phyloP scores from a whole-genome alignment of 2,888 invertebrate genomes.

The Dryomyza anilis region DNA sequence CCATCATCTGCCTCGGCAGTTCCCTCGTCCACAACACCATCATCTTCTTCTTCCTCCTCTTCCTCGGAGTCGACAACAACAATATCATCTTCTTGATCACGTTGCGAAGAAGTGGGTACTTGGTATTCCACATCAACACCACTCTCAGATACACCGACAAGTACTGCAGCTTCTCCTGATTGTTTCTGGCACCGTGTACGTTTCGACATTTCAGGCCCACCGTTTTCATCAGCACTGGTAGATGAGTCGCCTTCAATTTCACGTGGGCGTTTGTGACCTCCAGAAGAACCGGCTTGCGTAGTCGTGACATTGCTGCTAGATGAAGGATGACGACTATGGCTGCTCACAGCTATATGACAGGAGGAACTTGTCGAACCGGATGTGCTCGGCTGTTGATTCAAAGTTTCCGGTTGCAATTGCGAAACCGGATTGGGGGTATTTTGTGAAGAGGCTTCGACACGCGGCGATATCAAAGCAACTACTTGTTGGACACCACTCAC shows the following conservation, averaged over 20 bases:
- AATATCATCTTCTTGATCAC: conserved; percentile 84
- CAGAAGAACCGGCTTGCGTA: conserved; percentile 63
- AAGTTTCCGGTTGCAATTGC: conserved; percentile 52
- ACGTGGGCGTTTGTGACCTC: conserved; percentile 66
- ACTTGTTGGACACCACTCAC: conserved; percentile 65
- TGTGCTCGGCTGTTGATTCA: conserved; percentile 59
- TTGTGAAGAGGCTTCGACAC: conserved; percentile 67
- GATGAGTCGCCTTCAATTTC: conserved; percentile 66
- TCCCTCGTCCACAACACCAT: conserved; percentile 56
- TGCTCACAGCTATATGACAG: conserved; percentile 59
- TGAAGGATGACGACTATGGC: conserved; percentile 62
- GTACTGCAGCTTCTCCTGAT: conserved; percentile 49
- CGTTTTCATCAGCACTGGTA: conserved; percentile 61
- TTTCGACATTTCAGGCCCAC: conserved; percentile 54
- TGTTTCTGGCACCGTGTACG: conserved; percentile 55
- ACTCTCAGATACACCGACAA: conserved; percentile 66
- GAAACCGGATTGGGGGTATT: conserved; percentile 48
- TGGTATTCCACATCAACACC: conserved; percentile 74
- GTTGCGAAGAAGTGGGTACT: conserved; percentile 85
- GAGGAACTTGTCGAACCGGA: conserved; percentile 56
- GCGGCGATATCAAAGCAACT: conserved; percentile 73
- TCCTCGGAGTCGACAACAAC: conserved; percentile 82
- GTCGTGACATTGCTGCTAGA: conserved; percentile 73
- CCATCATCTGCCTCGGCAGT: conserved; percentile 65
- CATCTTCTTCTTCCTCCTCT: conserved; percentile 79